Base-by-base conservation (phyloP, 2,888 invertebrate species). In the Oasisia sp. region DNA sequence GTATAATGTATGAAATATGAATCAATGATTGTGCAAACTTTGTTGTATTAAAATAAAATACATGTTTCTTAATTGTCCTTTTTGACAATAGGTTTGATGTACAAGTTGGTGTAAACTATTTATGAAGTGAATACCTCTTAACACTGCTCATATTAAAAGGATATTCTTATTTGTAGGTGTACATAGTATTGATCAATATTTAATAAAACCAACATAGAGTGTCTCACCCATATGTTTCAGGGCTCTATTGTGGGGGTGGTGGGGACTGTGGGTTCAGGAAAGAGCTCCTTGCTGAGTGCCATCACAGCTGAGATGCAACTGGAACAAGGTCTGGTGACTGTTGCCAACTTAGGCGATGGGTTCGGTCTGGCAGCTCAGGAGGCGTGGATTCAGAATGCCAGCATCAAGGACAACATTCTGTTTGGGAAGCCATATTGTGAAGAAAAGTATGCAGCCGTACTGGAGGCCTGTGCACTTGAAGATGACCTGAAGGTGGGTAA, bases 361-460 rank as follows among this genome's bases (percentile, higher is more conserved):
- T 96, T 96, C 94, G 96, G 95, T 95, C 98, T 98, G 0, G 97
- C 98, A 0, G 93, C 95, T 27, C 99, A 99, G 97, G 98, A 98
- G 94, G 97, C 99, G 0, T 99, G 99, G 99, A 97, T 99, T 91
- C 98, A 99, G 95, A 97, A 98, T 92, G 98, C 98, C 89, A 98
- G 98, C 0, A 97, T 99, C 91, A 97, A 98, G 92, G 98, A 99
- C 92, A 99, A 99, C 96, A 99, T 99, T 94, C 97, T 99, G 74
- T 99, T 99, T 97, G 99, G 99, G 0, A 97, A 97, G 94, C 97
- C 97, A 0, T 98, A 98, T 94, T 98, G 99, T 95, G 50, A 89
- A n/a, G 91, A 92, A 0, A 58, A 92, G 91, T 94, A 93, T 89
- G 32, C 92, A 12, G 97, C 97, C 2, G 98, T 99, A 0, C 95